Base-by-base conservation (phyloP, 2,113 vertebrate genomes). In the Rutilus rutilus region DNA sequence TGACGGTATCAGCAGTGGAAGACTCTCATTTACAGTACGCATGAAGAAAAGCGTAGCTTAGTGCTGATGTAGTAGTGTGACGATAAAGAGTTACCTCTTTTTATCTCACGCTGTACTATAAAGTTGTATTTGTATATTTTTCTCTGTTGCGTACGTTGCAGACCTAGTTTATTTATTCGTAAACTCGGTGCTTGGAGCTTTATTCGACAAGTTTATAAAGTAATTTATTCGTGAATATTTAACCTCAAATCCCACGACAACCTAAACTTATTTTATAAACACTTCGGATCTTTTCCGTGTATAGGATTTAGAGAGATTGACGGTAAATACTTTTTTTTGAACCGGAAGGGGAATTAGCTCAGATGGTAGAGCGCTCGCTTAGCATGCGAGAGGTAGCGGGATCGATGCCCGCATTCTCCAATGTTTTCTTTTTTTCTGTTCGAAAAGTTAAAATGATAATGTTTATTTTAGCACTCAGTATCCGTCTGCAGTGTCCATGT, bases 351-450 rank as follows among this genome's bases (percentile, higher is more conserved):
- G 92, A 94, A 95, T 95, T 92, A 93, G 93, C 94, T 96, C 92
- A 95, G 90, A 96, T 94, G 92, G 95, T 95, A 95, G 94, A 96
- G 96, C 95, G 93, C 92, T 95, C 95, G 90, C 94, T 96, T 94
- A 94, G 92, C 89, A 92, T 94, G 94, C 93, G 94, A 91, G 87
- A 93, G 91, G 94, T 94, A 95, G 94, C 91, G 93, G 93, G 93
- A 94, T 96, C 95, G 92, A 94, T 91, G 87, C 89, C 95, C 94
- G 92, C 92, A 93, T 93, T 89, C 93, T 94, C 95, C 92, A 91
- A 50, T 0, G 0, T 5, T 60, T 57, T 23, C 17, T 25, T 36
- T 50, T 11, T 62, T 8, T 8, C 6, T 57, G 5, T 21, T 21
- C 54, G 54, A 57, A 57, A 17, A 50, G 12, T 50, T 50, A 3